These are phyloP conservation scores for Brachyptera putata DNA, from an alignment of 2,888 invertebrate species.

Conservation along the genomic window DNA sequence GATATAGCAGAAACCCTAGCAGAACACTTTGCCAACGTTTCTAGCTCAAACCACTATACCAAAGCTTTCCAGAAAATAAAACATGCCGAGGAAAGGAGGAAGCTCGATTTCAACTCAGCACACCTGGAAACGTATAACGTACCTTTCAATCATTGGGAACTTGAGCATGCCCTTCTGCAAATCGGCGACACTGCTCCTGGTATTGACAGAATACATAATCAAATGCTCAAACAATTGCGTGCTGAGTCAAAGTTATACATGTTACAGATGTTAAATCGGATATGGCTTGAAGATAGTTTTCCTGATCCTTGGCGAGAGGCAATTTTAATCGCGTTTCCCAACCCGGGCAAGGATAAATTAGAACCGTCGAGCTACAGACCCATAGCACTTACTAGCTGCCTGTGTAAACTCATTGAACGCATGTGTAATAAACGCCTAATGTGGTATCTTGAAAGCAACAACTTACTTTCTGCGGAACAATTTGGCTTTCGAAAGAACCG, in stretches of 20 bases:
- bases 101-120: neutral
- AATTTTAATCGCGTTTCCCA: constrained; percentile 1
- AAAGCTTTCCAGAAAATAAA: neutral
- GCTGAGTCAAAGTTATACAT: neutral
- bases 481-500: constrained; percentile 5
- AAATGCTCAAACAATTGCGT: no score
- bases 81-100: neutral
- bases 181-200: no score
- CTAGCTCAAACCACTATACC: constrained; percentile 8
- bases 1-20: neutral
- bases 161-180: no score
- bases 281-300: constrained; percentile 8
- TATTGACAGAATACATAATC: no score
- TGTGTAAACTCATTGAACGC: constrained; percentile 36
- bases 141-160: no score
- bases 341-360: constrained; percentile 4
- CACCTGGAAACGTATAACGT: constrained; percentile 9
- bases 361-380: constrained; percentile 32
- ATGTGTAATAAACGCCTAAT: constrained; percentile 35
- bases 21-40: constrained; percentile 8
- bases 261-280: constrained; percentile 6
- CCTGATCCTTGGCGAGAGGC: constrained; percentile 13
- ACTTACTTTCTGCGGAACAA: constrained; percentile 30
- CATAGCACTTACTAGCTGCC: constrained; percentile 36
- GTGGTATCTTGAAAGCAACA: constrained; percentile 32